phyloP scores from a whole-genome alignment of 2,113 vertebrate species.

The Edolisoma coerulescens region DNA sequence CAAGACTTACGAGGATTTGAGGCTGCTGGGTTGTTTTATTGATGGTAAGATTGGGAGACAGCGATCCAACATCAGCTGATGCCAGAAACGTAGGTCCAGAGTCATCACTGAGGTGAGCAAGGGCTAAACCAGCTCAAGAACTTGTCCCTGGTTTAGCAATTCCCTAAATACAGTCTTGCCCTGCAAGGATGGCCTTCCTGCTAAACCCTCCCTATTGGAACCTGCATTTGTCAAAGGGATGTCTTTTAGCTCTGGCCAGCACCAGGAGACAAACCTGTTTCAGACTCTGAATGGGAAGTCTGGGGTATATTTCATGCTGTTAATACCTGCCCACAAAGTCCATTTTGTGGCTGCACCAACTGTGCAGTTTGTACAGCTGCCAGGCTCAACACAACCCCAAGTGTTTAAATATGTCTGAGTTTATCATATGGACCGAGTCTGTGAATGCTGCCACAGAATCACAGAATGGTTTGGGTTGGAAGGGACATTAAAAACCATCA shows the following conservation, averaged over 20 bases:
- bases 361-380: background rate
- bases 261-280: background rate
- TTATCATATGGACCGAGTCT: background rate
- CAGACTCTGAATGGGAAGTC: background rate
- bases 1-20: background rate
- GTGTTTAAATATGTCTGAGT: background rate
- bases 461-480: background rate
- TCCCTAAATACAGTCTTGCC: background rate
- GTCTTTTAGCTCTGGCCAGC: background rate
- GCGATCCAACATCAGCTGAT: background rate
- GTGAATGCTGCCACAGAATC: background rate
- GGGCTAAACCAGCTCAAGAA: background rate
- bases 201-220: background rate
- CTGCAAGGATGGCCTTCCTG: background rate
- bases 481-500: background rate
- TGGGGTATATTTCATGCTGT: background rate
- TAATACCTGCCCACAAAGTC: background rate
- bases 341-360: background rate
- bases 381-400: background rate
- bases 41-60: background rate
- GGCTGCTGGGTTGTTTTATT: background rate
- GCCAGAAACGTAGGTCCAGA: background rate
- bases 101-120: background rate
- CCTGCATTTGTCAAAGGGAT: background rate
- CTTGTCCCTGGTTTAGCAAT: background rate